A percentile compares a stretch with the other conserved stretches of the same genome.
Conservation (phyloP, 2,797 vertebrate species). For the Buceros bicornis region DNA sequence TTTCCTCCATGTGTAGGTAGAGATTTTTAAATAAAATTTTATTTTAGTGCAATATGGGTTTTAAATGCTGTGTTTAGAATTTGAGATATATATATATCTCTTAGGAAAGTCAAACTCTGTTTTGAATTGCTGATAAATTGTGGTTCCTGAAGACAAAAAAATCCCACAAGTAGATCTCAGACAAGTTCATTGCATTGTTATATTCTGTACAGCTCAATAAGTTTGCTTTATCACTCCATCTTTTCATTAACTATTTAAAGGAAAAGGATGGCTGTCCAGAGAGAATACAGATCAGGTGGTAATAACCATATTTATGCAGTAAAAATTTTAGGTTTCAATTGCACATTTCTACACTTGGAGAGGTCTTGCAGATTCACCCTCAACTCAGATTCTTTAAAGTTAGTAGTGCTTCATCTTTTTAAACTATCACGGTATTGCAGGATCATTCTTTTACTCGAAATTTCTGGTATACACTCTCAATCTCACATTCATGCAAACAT, state of each 20-base stretch:
- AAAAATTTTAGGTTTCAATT: not conserved
- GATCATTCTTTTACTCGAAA: not conserved
- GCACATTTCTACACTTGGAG: not conserved
- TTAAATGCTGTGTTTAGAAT: not conserved
- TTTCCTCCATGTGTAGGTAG: not conserved
- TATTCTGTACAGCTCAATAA: not conserved
- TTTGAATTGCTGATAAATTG: not conserved
- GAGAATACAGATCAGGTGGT: not conserved
- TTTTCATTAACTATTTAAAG: not conserved
- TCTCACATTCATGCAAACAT: not conserved
- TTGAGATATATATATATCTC: not conserved
- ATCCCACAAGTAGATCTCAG: not conserved
- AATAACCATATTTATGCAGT: not conserved
- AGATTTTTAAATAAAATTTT: not conserved
- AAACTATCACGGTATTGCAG: not conserved
- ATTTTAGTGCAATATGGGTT: not conserved
- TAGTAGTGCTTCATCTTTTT: not conserved
- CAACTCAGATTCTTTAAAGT: not conserved
- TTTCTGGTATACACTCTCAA: fast-evolving
- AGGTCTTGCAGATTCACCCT: not conserved
- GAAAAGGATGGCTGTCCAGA: not conserved
- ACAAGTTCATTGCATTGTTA: not conserved
- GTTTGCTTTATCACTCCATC: not conserved
- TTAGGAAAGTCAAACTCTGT: not conserved
- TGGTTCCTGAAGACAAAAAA: not conserved